phyloP scores from a whole-genome alignment of 2,113 vertebrate genomes.

The Boulengeromyrus knoepffleri region DNA sequence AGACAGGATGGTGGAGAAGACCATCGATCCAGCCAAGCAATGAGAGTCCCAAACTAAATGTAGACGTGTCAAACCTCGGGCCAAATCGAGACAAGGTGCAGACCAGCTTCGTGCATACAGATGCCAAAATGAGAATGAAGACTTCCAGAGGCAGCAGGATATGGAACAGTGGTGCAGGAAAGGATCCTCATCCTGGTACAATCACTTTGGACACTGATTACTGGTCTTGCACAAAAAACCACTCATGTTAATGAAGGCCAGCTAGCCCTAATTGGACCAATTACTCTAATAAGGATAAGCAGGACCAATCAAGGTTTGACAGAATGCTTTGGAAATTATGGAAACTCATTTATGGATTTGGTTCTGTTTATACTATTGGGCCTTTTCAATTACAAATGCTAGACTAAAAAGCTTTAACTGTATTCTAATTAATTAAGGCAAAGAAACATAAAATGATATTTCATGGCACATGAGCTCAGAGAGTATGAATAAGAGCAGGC shows the following conservation, averaged over 20 bases:
- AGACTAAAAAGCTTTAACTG: not conserved
- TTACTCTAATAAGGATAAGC: not conserved
- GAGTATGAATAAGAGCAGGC: not conserved
- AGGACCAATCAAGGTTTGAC: not conserved
- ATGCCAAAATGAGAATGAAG: not conserved
- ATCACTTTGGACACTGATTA: not conserved
- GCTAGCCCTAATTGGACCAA: not conserved
- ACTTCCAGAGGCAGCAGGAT: not conserved
- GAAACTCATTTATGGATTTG: not conserved
- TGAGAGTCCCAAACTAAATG: not conserved
- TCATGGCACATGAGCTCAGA: not conserved
- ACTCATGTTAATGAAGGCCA: not conserved
- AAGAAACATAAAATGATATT: not conserved
- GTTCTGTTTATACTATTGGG: not conserved
- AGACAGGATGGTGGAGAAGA: not conserved
- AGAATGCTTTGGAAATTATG: not conserved
- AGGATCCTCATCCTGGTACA: not conserved
- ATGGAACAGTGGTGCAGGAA: not conserved
- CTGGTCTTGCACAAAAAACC: not conserved
- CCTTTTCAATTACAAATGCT: not conserved
- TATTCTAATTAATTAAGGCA: not conserved
- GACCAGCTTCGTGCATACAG: not conserved
- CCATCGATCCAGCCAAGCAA: not conserved
- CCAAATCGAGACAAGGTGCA: not conserved
- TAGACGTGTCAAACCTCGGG: not conserved